A percentile compares a stretch with the other conserved stretches of the same genome.
phyloP scores from a whole-genome alignment of 2,888 invertebrate genomes.

The Himalopsyche anomala region DNA sequence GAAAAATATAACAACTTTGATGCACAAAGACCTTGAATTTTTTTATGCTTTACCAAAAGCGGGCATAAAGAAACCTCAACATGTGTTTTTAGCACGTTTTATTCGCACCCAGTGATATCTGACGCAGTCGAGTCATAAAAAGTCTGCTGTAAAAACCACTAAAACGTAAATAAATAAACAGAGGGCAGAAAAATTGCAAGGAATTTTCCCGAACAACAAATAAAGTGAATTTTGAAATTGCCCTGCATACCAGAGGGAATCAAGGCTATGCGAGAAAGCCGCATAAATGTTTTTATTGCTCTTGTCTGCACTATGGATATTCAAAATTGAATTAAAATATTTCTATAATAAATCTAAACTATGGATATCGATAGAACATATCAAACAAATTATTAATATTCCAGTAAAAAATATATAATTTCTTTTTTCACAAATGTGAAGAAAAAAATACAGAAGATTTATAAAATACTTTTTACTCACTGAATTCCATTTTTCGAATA shows the following conservation, averaged over 20 bases:
- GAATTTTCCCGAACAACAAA: constrained; percentile 44
- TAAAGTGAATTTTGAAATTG: constrained; percentile 47
- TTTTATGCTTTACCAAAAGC: constrained; percentile 53
- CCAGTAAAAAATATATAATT: too few relatives aligned
- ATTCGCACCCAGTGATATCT: constrained; percentile 56
- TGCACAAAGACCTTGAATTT: constrained; percentile 25
- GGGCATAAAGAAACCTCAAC: constrained; percentile 57
- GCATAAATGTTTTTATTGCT: constrained; percentile 11
- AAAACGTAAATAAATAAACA: constrained; percentile 60
- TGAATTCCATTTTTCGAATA: too few relatives aligned
- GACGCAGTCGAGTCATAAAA: constrained; percentile 48
- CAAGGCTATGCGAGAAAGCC: constrained; percentile 18
- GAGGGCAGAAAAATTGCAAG: constrained; percentile 39
- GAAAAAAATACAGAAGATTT: too few relatives aligned
- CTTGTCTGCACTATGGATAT: constrained; percentile 46
- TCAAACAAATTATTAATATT: too few relatives aligned
- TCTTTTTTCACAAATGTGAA: too few relatives aligned
- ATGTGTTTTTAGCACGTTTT: constrained; percentile 51
- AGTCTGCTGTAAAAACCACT: constrained; percentile 56
- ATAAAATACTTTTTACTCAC: too few relatives aligned
- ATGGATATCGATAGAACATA: too few relatives aligned
- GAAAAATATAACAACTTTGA: not conserved
- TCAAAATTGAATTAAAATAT: constrained; percentile 28
- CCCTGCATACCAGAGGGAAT: constrained; percentile 42
- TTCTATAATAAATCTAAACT: not conserved